Percentiles rank a stretch among this genome's conserved stretches.
Evolutionary conservation across 2,888 invertebrate species (phyloP).

Genomic region (Trachelus iudaicus): DNA sequence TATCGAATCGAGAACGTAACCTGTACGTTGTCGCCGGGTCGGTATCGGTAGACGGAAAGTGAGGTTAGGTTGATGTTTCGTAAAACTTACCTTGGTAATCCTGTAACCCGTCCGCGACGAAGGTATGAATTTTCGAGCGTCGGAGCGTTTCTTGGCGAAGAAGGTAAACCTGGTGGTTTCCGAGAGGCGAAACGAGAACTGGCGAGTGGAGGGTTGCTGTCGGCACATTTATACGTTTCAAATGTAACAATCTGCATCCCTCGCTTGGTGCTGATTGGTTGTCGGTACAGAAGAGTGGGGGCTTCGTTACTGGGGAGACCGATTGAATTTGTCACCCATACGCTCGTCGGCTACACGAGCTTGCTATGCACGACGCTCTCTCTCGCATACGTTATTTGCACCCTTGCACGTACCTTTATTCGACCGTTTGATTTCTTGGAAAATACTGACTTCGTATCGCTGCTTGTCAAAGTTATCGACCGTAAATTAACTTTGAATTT

Average conservation of each 20-base stretch:
- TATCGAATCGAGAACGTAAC: neutral
- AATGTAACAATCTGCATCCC: slow-evolving; percentile 58
- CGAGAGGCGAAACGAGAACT: slow-evolving; percentile 41
- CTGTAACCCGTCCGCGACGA: neutral
- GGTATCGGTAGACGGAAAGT: neutral
- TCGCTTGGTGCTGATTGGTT: slow-evolving; percentile 59
- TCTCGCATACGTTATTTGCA: neutral
- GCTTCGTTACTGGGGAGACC: slow-evolving; percentile 33
- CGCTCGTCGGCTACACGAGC: slow-evolving; percentile 7
- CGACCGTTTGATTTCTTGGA: neutral
- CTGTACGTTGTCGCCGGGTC: neutral
- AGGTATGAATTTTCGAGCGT: neutral
- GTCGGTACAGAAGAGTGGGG: slow-evolving; percentile 36
- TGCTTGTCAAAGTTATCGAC: neutral
- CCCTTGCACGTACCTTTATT: neutral
- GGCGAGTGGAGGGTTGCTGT: slow-evolving; percentile 46
- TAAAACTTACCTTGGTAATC: neutral
- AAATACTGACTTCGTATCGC: neutral
- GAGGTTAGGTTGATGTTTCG: neutral
- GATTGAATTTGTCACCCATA: slow-evolving; percentile 44
- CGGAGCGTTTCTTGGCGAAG: neutral
- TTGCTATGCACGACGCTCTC: neutral
- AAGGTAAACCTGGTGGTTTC: neutral
- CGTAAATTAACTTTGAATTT: neutral
- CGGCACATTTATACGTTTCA: slow-evolving; percentile 63